These are phyloP conservation scores for Menura novaehollandiae DNA, from an alignment of 2,113 vertebrate species.

Conservation along the genomic window DNA sequence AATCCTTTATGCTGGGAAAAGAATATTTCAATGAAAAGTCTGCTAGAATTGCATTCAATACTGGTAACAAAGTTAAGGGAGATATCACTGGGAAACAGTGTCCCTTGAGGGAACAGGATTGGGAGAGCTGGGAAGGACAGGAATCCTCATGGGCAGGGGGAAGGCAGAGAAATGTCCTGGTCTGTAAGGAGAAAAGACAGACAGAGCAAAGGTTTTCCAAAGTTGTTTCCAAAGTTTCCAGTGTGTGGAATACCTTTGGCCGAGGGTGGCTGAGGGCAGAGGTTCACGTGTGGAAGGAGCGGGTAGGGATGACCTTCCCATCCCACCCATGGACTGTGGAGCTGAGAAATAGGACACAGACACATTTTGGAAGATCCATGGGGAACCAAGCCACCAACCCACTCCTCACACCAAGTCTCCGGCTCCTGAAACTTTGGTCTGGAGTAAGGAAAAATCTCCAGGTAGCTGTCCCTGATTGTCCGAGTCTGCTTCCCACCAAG, in stretches of 20 bases:
- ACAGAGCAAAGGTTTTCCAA: background rate
- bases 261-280: background rate
- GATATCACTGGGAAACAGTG: background rate
- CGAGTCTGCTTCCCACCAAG: background rate
- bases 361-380: background rate
- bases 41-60: background rate
- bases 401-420: background rate
- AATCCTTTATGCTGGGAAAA: background rate
- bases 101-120: background rate
- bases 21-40: background rate
- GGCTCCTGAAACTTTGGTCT: background rate
- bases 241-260: background rate
- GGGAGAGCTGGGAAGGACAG: background rate
- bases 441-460: background rate
- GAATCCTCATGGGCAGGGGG: background rate
- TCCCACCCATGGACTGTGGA: background rate
- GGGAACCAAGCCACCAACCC: background rate
- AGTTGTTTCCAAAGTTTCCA: too few species aligned
- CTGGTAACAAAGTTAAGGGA: background rate
- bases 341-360: background rate
- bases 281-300: rapidly evolving
- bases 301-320: background rate
- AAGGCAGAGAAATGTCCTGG: background rate
- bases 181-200: background rate
- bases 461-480: background rate